A percentile compares a stretch with the other conserved stretches of the same genome.
Conservation (phyloP, 2,888 invertebrate species). For the Temnothorax ravouxi region DNA sequence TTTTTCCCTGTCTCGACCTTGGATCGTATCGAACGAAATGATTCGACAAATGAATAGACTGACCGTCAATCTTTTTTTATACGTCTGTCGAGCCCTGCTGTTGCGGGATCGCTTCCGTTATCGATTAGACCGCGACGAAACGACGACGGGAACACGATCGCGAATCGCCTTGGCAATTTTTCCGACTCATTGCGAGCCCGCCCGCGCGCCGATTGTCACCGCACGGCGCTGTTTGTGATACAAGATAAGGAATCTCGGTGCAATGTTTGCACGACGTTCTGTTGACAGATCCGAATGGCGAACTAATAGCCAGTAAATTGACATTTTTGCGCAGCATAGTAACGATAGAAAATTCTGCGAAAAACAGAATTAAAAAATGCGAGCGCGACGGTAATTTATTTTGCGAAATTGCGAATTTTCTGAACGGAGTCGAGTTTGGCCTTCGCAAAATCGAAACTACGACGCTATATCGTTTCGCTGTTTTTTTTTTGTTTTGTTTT, state of each 20-base stretch:
- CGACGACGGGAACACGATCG: conserved; percentile 6
- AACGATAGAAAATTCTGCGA: conserved; percentile 27
- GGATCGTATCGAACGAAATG: conserved; percentile 32
- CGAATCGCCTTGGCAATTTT: conserved; percentile 54
- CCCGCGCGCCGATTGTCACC: conserved; percentile 68
- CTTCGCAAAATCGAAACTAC: background rate
- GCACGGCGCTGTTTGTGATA: conserved; percentile 64
- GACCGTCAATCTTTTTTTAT: conserved; percentile 21
- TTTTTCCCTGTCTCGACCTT: conserved; percentile 51
- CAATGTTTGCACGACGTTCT: conserved; percentile 73
- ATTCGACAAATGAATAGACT: conserved; percentile 32
- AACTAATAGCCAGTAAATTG: conserved; percentile 58
- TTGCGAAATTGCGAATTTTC: background rate
- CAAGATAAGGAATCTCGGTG: conserved; percentile 78
- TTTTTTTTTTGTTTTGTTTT: conserved; percentile 8
- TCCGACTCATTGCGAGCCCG: conserved; percentile 36
- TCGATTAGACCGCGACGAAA: conserved; percentile 16
- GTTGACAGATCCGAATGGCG: conserved; percentile 68
- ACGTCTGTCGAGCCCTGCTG: background rate
- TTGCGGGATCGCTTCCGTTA: conserved; percentile 12
- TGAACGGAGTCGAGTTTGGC: background rate
- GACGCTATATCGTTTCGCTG: background rate
- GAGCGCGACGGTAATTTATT: background rate
- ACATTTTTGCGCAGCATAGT: conserved; percentile 48
- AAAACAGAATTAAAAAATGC: background rate